Evolutionary conservation across 2,797 vertebrate species (phyloP).

Genomic region (Tiaroga cobitis): DNA sequence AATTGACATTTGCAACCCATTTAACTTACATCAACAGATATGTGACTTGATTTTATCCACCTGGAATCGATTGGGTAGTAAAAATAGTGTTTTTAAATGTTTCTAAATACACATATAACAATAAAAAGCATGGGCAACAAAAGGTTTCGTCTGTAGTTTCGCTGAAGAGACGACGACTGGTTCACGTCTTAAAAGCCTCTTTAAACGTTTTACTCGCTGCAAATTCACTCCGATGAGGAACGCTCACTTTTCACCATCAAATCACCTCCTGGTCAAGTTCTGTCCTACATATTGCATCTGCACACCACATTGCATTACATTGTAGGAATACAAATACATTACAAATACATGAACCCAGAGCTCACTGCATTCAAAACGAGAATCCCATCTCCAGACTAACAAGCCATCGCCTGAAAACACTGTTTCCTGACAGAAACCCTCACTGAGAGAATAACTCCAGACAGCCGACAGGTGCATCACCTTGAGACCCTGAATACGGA

Average conservation of each 20-base stretch:
- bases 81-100: background rate
- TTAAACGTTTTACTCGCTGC: background rate
- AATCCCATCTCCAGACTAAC: conserved; percentile 1
- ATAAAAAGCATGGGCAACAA: background rate
- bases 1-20: conserved; percentile 26
- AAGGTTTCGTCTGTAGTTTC: background rate
- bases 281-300: background rate
- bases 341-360: background rate
- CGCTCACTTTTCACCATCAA: background rate
- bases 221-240: background rate
- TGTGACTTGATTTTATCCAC: background rate
- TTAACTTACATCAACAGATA: background rate
- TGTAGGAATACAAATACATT: background rate
- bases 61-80: background rate
- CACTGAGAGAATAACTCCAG: background rate
- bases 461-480: background rate
- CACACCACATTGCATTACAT: background rate
- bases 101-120: background rate
- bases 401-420: background rate
- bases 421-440: conserved; percentile 17
- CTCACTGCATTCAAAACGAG: background rate
- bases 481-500: background rate
- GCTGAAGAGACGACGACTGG: background rate
- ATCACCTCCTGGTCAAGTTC: background rate
- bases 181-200: background rate